Percentiles rank a stretch among this genome's conserved stretches.
Evolutionary conservation across 2,113 vertebrate genomes (phyloP).

Genomic region (Pteronura brasiliensis): DNA sequence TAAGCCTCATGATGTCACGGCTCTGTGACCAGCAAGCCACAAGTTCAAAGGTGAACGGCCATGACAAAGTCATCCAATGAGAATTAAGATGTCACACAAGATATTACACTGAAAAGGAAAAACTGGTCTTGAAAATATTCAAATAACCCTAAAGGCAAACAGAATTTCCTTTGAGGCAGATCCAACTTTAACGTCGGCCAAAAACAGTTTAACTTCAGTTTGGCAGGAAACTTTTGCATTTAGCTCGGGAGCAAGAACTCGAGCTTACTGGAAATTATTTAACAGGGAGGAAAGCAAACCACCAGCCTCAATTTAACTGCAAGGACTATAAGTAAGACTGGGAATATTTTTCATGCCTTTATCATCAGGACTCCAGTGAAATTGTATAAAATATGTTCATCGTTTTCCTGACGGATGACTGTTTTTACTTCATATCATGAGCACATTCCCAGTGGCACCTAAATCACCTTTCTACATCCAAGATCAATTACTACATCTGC

Average conservation of each 20-base stretch:
- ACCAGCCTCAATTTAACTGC: neutral
- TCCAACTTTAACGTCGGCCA: constrained; percentile 1
- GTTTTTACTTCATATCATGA: neutral
- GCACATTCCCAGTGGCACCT: neutral
- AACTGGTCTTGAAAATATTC: neutral
- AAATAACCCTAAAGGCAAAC: neutral
- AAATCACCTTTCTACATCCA: neutral
- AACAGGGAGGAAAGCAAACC: constrained; percentile 23
- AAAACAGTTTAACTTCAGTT: constrained; percentile 28
- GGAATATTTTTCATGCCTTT: neutral
- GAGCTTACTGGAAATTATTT: constrained; percentile 16
- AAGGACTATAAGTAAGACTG: neutral
- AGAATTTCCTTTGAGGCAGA: constrained; percentile 26
- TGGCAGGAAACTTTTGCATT: neutral
- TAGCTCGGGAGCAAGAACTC: neutral
- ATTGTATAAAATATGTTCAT: neutral
- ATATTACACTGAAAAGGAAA: neutral
- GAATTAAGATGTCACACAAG: constrained; percentile 31
- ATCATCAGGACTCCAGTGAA: neutral
- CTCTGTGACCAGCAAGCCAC: neutral
- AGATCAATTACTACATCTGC: neutral
- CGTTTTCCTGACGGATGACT: neutral
- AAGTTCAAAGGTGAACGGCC: neutral
- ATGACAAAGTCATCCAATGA: neutral
- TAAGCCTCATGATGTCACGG: neutral